Conservation (phyloP, 2,797 vertebrate species). For the Cetoscarus ocellatus region DNA sequence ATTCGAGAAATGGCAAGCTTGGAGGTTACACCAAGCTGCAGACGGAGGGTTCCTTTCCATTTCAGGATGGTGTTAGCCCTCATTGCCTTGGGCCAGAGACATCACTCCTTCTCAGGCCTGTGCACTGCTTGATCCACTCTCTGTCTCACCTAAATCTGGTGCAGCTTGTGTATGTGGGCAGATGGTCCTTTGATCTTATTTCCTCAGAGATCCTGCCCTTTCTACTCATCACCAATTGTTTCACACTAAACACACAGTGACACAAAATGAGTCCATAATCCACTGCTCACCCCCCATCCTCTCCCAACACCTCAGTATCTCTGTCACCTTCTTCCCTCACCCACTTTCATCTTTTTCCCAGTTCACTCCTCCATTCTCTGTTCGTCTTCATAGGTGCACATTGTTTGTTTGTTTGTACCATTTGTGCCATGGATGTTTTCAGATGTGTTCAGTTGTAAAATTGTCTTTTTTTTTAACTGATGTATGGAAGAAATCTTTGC, state of each 20-base stretch:
- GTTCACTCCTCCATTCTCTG: slow-evolving; percentile 5
- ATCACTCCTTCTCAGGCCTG: slow-evolving; percentile 52
- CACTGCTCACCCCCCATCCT: slow-evolving; percentile 25
- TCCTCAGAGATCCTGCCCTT: slow-evolving; percentile 80
- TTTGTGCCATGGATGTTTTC: too few species aligned
- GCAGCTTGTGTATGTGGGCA: slow-evolving; percentile 68
- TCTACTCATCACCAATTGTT: slow-evolving; percentile 76
- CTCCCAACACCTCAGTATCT: slow-evolving; percentile 34
- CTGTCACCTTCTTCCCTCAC: slow-evolving; percentile 39
- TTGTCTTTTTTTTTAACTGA: too few species aligned
- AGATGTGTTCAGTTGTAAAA: too few species aligned
- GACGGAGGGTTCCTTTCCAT: slow-evolving; percentile 56
- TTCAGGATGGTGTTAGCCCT: slow-evolving; percentile 59
- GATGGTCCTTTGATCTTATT: slow-evolving; percentile 85
- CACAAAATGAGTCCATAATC: slow-evolving; percentile 44
- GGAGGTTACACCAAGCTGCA: slow-evolving; percentile 56
- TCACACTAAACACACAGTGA: slow-evolving; percentile 59
- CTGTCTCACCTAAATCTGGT: slow-evolving; percentile 54
- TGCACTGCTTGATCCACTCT: slow-evolving; percentile 48
- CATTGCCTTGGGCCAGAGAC: slow-evolving; percentile 65
- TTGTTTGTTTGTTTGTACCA: background rate
- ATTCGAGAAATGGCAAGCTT: slow-evolving; percentile 49
- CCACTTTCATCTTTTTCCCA: slow-evolving; percentile 40
- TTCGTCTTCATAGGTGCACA: slow-evolving; percentile 21
- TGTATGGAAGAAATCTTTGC: too few species aligned